Base-by-base conservation (phyloP, 2,888 invertebrate genomes). In the Amblyteles armatorius region DNA sequence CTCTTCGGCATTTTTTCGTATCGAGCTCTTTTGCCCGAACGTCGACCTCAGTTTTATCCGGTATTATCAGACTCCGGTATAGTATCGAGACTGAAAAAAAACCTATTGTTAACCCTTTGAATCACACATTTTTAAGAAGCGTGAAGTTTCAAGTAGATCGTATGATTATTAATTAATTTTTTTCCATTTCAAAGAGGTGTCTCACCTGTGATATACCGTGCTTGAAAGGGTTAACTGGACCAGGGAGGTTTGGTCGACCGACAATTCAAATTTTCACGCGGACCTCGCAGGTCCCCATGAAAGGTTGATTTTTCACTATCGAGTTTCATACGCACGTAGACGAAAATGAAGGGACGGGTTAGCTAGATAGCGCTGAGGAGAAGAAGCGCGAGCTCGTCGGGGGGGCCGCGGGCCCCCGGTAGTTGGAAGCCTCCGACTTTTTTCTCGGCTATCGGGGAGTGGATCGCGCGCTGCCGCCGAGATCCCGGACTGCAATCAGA, bases 401-500 rank as follows among this genome's bases (percentile, higher is more conserved):
- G 72, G 69, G 63, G 71, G 72, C 50, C 65, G 87, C 52, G 82
- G 82, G 87, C 83, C 90, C 88, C 90, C 92, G 91, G 93, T 93
- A 92, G 93, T 93, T 93, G 92, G 86, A 90, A 89, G 90, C 90
- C 88, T 83, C 82, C 89, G 89, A 91, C 83, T 92, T 93, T 92
- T 93, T 92, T 92, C 92, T 91, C 90, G 89, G 90, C 92, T 93
- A 91, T 93, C 93, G 92, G 88, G 87, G 91, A 90, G 91, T 90
- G 92, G 91, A 93, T 93, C 93, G 92, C 91, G 90, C 84, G 63
- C 91, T 89, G 90, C 88, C 86, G 89, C 91, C 89, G 90, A 91
- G 92, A 92, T 92, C 90, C 92, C 88, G 91, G 92, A 92, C 92
- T 92, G 93, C 93, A 93, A 93, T 93, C 93, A 93, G 93, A 93